A percentile compares a stretch with the other conserved stretches of the same genome.
Evolutionary conservation across 2,797 vertebrate genomes (phyloP).

Genomic region (Molossus alvarezi): DNA sequence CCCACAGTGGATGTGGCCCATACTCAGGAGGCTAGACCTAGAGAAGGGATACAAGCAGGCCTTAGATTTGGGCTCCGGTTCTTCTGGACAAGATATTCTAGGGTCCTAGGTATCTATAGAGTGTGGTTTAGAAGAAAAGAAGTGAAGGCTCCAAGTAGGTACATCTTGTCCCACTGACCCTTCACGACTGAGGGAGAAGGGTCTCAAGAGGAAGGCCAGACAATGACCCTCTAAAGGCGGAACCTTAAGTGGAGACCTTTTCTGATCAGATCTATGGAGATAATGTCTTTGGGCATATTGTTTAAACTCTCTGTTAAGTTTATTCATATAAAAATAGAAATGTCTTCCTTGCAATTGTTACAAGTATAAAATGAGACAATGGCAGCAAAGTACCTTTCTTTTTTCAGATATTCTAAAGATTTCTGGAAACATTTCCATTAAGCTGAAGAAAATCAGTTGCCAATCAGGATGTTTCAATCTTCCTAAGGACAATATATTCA

Average conservation of each 20-base stretch:
- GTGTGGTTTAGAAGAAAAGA: neutral
- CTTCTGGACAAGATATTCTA: neutral
- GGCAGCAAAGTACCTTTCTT: neutral
- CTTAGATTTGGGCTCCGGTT: neutral
- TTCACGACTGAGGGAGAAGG: neutral
- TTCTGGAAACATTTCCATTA: neutral
- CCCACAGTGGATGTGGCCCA: neutral
- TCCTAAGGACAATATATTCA: neutral
- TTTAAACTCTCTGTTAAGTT: neutral
- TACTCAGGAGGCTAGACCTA: neutral
- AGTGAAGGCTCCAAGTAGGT: neutral
- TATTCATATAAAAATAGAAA: slow-evolving; percentile 26
- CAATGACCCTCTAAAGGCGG: neutral
- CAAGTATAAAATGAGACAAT: neutral
- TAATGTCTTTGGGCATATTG: neutral
- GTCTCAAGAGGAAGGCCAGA: neutral
- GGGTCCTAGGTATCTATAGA: neutral
- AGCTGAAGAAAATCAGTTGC: slow-evolving; percentile 13
- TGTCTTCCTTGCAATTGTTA: neutral
- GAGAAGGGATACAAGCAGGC: neutral
- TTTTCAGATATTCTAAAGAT: neutral
- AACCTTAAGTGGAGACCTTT: neutral
- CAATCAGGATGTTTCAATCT: neutral
- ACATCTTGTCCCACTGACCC: neutral
- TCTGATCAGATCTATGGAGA: neutral